Base-by-base conservation (phyloP, 1,140 invertebrate genomes). In the Andricus grossulariae region DNA sequence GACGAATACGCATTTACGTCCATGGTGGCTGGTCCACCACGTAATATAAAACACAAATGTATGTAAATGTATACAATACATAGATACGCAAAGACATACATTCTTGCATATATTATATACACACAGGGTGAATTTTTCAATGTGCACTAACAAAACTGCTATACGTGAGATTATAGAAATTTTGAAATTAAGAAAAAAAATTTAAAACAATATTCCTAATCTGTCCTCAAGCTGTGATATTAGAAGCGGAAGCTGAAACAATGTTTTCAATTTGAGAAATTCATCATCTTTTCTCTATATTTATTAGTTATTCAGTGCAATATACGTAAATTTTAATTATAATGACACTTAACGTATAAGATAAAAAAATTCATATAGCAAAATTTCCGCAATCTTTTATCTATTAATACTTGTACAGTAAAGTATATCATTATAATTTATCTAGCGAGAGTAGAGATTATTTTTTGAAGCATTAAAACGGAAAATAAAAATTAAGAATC, bases 1-100 rank as follows among this genome's bases (percentile, higher is more conserved):
- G 13, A 39, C 25, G 13, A 66, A 32, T 32, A 15, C 4, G 39
- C 60, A 66, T 80, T 79, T 77, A 77, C 79, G 80, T 84, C 79
- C 78, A 72, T 75, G 78, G 78, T 82, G 82, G 82, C 82, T 83
- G 82, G 82, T 74, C 82, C 82, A 83, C 78, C 66, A 10, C 81
- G 78, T 83, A 83, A 78, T 79, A 81, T 78, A 78, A 73, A 39
- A 77, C 76, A 32, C 55, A 74, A 45, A 79, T 81, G 80, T 73
- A 72, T 71, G 77, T 70, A 76, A 76, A 80, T 80, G 72, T 79
- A 78, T 80, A 32, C 25, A 32, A 32, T 11, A 78, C 57, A 74
- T 77, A 75, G 70, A 81, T 75, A 81, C 77, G 78, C 76, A 82
- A 80, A 80, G 76, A 75, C 78, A 73, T 13, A 50, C 71, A 76